A percentile compares a stretch with the other conserved stretches of the same genome.
These are phyloP conservation scores for Lepus oiostolus DNA, from an alignment of 2,797 vertebrate genomes.

Conservation along the genomic window DNA sequence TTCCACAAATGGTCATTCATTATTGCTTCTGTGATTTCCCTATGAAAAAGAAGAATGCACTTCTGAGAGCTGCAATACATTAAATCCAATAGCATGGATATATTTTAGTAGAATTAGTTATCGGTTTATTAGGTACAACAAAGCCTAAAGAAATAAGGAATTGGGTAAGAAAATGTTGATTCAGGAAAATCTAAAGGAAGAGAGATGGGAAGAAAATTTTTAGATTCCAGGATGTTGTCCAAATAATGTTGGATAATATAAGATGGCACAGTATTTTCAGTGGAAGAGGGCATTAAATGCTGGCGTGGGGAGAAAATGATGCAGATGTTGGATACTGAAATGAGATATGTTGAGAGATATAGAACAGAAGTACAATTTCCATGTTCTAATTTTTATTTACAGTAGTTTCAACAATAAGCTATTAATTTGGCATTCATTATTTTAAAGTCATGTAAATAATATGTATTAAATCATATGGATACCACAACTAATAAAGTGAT, in stretches of 20 bases:
- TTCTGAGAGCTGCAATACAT: not conserved
- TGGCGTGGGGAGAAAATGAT: not conserved
- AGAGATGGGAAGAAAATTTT: not conserved
- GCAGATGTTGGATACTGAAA: not conserved
- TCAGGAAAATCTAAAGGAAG: not conserved
- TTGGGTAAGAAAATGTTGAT: not conserved
- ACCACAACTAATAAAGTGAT: not conserved
- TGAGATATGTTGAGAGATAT: not conserved
- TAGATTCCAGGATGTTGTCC: not conserved
- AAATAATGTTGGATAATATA: not conserved
- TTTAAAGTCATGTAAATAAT: conserved; percentile 1
- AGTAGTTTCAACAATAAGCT: conserved; percentile 4
- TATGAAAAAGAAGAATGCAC: not conserved
- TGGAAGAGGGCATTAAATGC: not conserved
- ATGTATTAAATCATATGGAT: not conserved
- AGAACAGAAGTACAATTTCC: not conserved
- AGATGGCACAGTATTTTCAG: not conserved
- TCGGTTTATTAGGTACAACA: not conserved
- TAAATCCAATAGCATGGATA: not conserved
- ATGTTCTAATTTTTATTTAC: not conserved
- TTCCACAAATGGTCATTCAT: not conserved
- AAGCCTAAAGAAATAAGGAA: not conserved
- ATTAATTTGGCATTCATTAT: not conserved
- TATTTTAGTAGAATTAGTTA: not conserved
- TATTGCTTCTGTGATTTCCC: not conserved